Evolutionary conservation across 2,113 vertebrate genomes (phyloP), one percentile per base, ranked within the genome.

Genomic region (Spea multiplicata): DNA sequence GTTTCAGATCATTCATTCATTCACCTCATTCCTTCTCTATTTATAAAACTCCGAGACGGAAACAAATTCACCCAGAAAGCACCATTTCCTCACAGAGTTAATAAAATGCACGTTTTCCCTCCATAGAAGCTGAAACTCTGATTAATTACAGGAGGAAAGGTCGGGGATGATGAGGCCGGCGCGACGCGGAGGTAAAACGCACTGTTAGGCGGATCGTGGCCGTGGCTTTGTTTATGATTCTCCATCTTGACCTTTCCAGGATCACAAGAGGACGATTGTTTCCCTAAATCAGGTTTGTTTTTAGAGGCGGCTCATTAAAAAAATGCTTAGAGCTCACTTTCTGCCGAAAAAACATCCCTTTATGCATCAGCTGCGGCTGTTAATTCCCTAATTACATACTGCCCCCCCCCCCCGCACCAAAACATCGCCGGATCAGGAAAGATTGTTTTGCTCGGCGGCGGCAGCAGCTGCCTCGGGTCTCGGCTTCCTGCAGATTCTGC

Each of bases 311-410:
- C 57, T 86, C 81, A 81, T 90, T 89, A 82, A 81, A 86, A 84
- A 84, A 78, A 71, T 88, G 85, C 87, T 87, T 87, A 86, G 80
- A 85, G 61, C 72, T 87, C 81, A 53, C 71, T 83, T 82, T 85
- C 81, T 66, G 53, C 82, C 85, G 76, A 83, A 88, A 91, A 88
- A 83, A 49, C 89, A 74, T 88, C 52, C 79, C 84, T 90, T 91
- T 86, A 81, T 85, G 82, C 64, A 77, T 68, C 81, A 86, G 72
- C 59, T 85, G 85, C 86, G 82, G 62, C 81, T 64, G 86, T 89
- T 90, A 91, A 90, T 91, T 82, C 82, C 86, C 86, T 90, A 90
- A 88, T 91, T 90, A 84, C 83, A 66, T 87, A 87, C 73, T 82
- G 86, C 84, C 8, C 78, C 85, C 71, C 84, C 83, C 85, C 89